Conservation (phyloP, 1,140 invertebrate genomes). For the Mizuhopecten yessoensis region DNA sequence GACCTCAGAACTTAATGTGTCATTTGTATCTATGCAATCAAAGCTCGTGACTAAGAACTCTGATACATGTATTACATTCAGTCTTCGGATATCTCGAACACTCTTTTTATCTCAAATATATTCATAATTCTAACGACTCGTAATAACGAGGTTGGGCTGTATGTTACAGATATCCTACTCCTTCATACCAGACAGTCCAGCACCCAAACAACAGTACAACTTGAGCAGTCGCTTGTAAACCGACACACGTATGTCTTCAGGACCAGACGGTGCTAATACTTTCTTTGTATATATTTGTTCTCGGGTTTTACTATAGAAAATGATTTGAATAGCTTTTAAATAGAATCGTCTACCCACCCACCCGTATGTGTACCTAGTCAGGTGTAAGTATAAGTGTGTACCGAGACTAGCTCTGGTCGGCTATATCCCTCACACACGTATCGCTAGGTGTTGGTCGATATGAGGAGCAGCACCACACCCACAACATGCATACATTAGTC, state of each 20-base stretch:
- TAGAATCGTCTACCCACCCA: background rate
- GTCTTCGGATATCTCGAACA: too few relatives aligned
- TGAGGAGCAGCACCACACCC: background rate
- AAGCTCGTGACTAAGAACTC: too few relatives aligned
- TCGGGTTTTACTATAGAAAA: background rate
- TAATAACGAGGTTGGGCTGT: too few relatives aligned
- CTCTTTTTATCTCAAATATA: too few relatives aligned
- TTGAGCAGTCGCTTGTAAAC: background rate
- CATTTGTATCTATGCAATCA: too few relatives aligned
- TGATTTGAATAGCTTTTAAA: background rate
- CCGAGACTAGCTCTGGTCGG: background rate
- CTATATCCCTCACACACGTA: too few relatives aligned
- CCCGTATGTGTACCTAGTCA: background rate
- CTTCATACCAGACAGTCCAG: too few relatives aligned
- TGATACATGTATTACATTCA: too few relatives aligned
- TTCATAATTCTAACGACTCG: too few relatives aligned
- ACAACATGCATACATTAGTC: background rate
- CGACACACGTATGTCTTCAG: background rate
- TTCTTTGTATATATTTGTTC: background rate
- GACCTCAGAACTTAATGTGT: too few relatives aligned
- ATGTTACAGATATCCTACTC: too few relatives aligned
- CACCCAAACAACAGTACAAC: background rate
- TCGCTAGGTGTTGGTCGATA: background rate
- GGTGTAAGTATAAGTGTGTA: background rate
- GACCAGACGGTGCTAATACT: background rate